Evolutionary conservation across 2,888 invertebrate species (phyloP), one percentile per base, ranked within the genome.

Genomic region (Synanthedon andrenaeformis): DNA sequence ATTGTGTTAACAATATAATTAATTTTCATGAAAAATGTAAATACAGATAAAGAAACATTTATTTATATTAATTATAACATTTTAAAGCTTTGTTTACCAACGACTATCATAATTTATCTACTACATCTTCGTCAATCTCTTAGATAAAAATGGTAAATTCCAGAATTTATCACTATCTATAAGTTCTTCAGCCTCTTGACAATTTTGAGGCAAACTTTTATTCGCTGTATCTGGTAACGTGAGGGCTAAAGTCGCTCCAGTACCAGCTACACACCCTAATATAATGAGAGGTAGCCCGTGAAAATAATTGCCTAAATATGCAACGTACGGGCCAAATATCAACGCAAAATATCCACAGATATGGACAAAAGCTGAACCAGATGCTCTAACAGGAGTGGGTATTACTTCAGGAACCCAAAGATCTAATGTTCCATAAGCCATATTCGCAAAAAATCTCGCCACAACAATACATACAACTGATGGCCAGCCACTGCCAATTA

Each of bases 331-430:
- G 12, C 56, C 51, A 3, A 56, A 10, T 3, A 58, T 49, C 3
- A 52, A 55, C 3, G 55, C 53, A 17, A 55, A 10, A 42, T 53
- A 54, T 13, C 55, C 58, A 51, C 50, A 53, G 10, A 55, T 55
- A 48, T 58, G 56, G 23, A 56, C 49, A 10, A 53, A 17, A 13
- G 56, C 53, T 13, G 51, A 52, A 6, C 55, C 58, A 14, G 56
- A 54, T 17, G 51, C 58, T 45, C 58, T 51, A n/a, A 56, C 56
- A 23, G 55, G 48, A 12, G 58, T 56, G 1, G 58, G 56, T 23
- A 58, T 41, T 28, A 56, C 19, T 50, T 58, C 58, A 1, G 56
- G 54, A n/a, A 52, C 53, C 58, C 58, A 58, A 42, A 56, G 56
- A 23, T 54, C 53, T 5, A 53, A 52, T 17, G 58, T 42, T 19